Evolutionary conservation across 1,140 invertebrate genomes (phyloP).

Genomic region (Drosophila pandora): DNA sequence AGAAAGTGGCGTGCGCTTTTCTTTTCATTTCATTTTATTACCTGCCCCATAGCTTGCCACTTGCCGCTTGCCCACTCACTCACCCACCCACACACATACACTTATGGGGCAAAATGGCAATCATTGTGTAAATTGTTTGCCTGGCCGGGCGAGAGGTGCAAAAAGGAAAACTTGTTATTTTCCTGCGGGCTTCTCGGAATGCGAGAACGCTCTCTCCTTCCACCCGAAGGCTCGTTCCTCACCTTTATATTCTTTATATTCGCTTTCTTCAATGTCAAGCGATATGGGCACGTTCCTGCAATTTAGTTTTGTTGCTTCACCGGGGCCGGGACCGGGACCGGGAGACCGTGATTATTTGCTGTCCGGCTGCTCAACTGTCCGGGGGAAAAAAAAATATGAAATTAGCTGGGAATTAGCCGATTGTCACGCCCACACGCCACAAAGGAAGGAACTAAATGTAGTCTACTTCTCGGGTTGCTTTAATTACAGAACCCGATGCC

Average conservation of each 20-base stretch:
- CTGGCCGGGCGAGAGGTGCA: conserved; percentile 50
- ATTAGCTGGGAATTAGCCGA: conserved; percentile 75
- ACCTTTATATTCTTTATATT: neutral
- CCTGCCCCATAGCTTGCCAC: conserved; percentile 42
- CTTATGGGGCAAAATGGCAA: conserved; percentile 48
- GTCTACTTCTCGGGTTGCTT: conserved; percentile 60
- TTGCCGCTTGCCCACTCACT: conserved; percentile 35
- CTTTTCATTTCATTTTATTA: conserved; percentile 71
- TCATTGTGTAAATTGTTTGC: conserved; percentile 70
- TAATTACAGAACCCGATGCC: conserved; percentile 60
- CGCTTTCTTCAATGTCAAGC: conserved; percentile 66
- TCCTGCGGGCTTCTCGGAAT: conserved; percentile 50
- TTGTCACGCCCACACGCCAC: conserved; percentile 45
- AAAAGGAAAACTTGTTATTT: conserved; percentile 55
- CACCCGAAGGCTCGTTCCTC: conserved; percentile 7
- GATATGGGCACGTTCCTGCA: conserved; percentile 75
- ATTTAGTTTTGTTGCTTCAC: conserved; percentile 63
- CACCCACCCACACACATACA: conserved; percentile 9
- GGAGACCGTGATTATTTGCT: conserved; percentile 46
- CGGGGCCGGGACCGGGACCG: conserved; percentile 13
- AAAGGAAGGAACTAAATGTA: conserved; percentile 63
- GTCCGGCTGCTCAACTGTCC: conserved; percentile 9
- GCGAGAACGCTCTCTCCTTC: conserved; percentile 12
- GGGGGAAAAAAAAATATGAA: conserved; percentile 66
- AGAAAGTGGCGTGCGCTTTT: conserved; percentile 61